Conservation (phyloP, 2,797 vertebrate genomes). For the Oreochromis mossambicus region DNA sequence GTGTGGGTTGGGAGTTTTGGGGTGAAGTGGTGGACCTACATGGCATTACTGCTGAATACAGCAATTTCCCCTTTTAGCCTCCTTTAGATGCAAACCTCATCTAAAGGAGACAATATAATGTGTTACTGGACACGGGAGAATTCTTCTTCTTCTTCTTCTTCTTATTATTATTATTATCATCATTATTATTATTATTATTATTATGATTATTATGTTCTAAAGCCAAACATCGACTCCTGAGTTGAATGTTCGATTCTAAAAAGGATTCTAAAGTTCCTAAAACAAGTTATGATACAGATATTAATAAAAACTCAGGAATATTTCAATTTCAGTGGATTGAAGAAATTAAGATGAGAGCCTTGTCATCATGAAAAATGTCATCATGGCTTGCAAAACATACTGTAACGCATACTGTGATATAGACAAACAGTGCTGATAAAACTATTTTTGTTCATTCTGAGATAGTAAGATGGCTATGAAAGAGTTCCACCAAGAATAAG, state of each 20-base stretch:
- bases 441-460: not conserved
- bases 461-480: not conserved
- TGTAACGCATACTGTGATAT: not conserved
- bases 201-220: not conserved
- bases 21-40: not conserved
- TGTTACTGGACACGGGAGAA: not conserved
- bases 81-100: not conserved
- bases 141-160: not conserved
- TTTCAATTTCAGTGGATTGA: not conserved
- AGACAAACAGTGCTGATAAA: not conserved
- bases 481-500: not conserved
- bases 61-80: not conserved
- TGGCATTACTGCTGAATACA: slow-evolving; percentile 28
- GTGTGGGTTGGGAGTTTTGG: not conserved
- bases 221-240: not conserved
- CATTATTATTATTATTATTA: too few species aligned
- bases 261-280: not conserved
- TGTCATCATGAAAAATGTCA: not conserved
- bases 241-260: not conserved
- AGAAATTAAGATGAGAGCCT: not conserved
- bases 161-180: too few species aligned
- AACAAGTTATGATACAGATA: not conserved
- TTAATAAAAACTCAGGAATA: not conserved
- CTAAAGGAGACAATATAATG: not conserved
- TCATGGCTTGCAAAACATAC: not conserved